Percentiles rank a stretch among this genome's conserved stretches.
phyloP scores from a whole-genome alignment of 2,888 invertebrate genomes.

The Dryococelus australis region DNA sequence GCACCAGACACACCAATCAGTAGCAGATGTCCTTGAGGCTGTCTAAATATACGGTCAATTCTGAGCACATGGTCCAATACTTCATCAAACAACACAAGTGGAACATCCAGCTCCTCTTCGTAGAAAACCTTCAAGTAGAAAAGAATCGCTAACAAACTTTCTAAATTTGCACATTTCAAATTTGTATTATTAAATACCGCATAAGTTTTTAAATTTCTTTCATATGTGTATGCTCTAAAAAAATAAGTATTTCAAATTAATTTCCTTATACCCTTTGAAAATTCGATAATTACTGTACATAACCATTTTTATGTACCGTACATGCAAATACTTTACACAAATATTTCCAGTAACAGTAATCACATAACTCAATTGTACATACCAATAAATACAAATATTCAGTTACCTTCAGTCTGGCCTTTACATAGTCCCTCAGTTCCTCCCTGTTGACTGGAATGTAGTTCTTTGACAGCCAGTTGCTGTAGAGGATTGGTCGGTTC shows the following conservation, averaged over 20 bases:
- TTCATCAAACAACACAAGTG: slow-evolving; percentile 97
- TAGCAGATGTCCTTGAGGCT: slow-evolving; percentile 97
- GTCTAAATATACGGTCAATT: slow-evolving; percentile 98
- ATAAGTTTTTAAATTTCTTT: too few relatives aligned
- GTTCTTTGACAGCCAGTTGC: slow-evolving; percentile 99
- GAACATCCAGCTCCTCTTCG: slow-evolving; percentile 99
- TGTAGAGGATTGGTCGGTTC: slow-evolving; percentile 94
- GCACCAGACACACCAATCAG: slow-evolving; percentile 99
- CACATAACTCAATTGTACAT: too few relatives aligned
- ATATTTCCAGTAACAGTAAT: too few relatives aligned
- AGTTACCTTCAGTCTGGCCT: slow-evolving; percentile 88
- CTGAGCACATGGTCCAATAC: slow-evolving; percentile 98
- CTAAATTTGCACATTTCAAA: neutral
- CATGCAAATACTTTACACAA: too few relatives aligned
- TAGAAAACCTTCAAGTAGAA: slow-evolving; percentile 79
- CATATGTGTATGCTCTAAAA: too few relatives aligned
- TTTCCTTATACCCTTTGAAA: too few relatives aligned
- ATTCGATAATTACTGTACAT: too few relatives aligned
- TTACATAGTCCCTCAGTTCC: slow-evolving; percentile 94
- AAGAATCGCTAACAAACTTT: neutral
- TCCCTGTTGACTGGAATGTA: slow-evolving; percentile 96
- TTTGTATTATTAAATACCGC: neutral
- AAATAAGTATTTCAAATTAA: too few relatives aligned
- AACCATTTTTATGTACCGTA: too few relatives aligned
- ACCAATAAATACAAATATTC: too few relatives aligned